Conservation (phyloP, 2,113 vertebrate species). For the Ceyx cyanopectus region DNA sequence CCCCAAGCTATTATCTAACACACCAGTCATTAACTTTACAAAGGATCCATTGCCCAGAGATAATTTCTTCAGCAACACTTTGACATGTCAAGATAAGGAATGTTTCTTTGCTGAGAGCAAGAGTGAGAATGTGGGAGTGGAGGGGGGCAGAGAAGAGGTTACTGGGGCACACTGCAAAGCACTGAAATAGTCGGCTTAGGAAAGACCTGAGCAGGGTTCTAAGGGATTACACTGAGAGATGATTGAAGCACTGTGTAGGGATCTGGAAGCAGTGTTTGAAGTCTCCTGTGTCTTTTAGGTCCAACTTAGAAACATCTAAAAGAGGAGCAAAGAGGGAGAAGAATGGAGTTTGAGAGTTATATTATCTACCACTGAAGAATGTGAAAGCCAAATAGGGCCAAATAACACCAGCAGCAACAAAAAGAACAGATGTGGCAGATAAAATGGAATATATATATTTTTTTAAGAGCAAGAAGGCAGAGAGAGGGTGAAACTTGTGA, state of each 20-base stretch:
- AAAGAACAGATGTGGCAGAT: not conserved
- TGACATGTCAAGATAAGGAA: constrained; percentile 71
- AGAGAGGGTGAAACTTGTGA: not conserved
- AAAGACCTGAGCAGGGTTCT: not conserved
- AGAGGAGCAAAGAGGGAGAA: not conserved
- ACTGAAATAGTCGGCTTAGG: not conserved
- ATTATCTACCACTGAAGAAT: not conserved
- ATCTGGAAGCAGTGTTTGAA: not conserved
- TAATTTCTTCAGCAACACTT: constrained; percentile 75
- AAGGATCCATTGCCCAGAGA: constrained; percentile 70
- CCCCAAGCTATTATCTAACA: constrained; percentile 62
- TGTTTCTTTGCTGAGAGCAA: constrained; percentile 36
- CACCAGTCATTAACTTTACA: constrained; percentile 71
- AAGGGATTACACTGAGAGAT: not conserved
- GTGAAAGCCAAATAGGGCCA: not conserved
- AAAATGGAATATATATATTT: not conserved
- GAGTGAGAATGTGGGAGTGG: constrained; percentile 6
- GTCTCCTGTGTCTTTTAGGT: not conserved
- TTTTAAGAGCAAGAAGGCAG: not conserved
- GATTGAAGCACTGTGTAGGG: not conserved
- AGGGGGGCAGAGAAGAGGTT: not conserved
- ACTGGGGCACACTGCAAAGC: not conserved
- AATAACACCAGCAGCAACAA: not conserved
- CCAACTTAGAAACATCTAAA: not conserved
- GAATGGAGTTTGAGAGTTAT: not conserved